These are phyloP conservation scores for Hydrolagus colliei DNA, from an alignment of 2,797 vertebrate genomes.

Conservation along the genomic window DNA sequence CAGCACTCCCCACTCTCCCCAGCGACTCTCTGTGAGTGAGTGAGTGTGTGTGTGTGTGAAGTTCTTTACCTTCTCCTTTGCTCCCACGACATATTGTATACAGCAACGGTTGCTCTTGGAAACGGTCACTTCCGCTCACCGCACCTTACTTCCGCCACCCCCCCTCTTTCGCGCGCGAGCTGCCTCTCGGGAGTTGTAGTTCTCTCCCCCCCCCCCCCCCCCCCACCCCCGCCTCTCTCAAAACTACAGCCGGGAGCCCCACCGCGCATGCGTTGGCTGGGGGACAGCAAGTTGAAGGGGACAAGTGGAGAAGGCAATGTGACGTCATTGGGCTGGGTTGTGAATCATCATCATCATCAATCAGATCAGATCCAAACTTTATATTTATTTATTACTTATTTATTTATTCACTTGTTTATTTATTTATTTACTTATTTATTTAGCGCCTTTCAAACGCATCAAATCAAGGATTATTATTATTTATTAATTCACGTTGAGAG, in stretches of 20 bases:
- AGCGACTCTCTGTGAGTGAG: rapidly evolving
- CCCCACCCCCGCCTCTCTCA: rapidly evolving
- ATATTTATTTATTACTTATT: no score
- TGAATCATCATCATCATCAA: no score
- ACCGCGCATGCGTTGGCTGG: neutral
- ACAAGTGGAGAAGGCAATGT: no score
- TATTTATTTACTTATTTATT: no score
- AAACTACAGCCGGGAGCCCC: neutral
- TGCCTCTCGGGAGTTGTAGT: constrained; percentile 42
- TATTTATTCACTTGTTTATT: no score
- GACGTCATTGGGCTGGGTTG: no score
- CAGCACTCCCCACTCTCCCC: constrained; percentile 26
- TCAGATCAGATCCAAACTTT: no score
- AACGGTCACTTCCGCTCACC: neutral
- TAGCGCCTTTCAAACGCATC: no score
- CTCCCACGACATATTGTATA: constrained; percentile 47
- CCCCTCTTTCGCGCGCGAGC: no score
- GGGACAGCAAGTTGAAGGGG: no score
- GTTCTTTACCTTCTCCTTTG: neutral
- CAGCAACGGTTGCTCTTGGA: constrained; percentile 38
- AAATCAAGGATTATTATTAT: no score
- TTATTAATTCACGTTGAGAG: no score
- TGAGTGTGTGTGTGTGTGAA: constrained; percentile 24
- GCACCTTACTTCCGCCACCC: neutral
- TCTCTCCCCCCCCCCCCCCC: neutral